Percentiles rank a stretch among this genome's conserved stretches.
Conservation (phyloP, 64 coral and sea anemone genomes). For the Montipora efflorescens region DNA sequence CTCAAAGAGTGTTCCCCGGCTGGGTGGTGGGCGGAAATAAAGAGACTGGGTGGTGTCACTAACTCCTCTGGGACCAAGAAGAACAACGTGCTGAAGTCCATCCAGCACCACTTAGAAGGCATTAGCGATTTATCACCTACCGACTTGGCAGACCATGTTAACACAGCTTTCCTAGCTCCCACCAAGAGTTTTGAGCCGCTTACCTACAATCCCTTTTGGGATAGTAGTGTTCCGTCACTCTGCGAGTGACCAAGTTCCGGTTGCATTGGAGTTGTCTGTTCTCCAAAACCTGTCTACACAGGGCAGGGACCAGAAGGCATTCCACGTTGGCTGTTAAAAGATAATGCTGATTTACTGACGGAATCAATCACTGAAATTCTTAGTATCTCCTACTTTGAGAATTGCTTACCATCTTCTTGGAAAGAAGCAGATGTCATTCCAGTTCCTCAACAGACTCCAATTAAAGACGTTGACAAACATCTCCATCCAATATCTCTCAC, state of each 20-base stretch:
- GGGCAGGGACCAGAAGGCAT: slow-evolving; percentile 4
- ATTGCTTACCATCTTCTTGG: neutral
- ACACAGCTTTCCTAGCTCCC: slow-evolving; percentile 52
- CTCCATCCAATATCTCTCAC: slow-evolving; percentile 34
- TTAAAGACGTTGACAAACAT: slow-evolving; percentile 47
- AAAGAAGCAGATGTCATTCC: slow-evolving; percentile 2
- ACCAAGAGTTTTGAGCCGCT: slow-evolving; percentile 22
- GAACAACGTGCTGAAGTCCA: slow-evolving; percentile 45
- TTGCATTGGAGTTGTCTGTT: neutral
- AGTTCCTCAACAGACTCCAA: slow-evolving; percentile 20
- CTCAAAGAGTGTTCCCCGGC: slow-evolving; percentile 62
- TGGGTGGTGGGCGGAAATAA: slow-evolving; percentile 72
- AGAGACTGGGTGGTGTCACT: slow-evolving; percentile 56
- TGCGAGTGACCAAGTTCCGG: no score
- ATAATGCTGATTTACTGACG: slow-evolving; percentile 31
- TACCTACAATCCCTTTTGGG: no score
- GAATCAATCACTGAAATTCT: slow-evolving; percentile 6
- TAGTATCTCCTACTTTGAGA: slow-evolving; percentile 17
- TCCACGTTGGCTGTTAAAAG: slow-evolving; percentile 47
- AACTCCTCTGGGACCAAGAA: neutral
- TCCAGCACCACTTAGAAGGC: slow-evolving; percentile 27
- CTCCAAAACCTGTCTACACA: slow-evolving; percentile 11
- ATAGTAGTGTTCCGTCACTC: no score
- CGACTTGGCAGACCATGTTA: slow-evolving; percentile 45
- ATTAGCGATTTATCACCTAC: slow-evolving; percentile 3